A percentile compares a stretch with the other conserved stretches of the same genome.
Conservation (phyloP, 53 echinoderm and acorn worm species). For the Holothuria leucospilota region DNA sequence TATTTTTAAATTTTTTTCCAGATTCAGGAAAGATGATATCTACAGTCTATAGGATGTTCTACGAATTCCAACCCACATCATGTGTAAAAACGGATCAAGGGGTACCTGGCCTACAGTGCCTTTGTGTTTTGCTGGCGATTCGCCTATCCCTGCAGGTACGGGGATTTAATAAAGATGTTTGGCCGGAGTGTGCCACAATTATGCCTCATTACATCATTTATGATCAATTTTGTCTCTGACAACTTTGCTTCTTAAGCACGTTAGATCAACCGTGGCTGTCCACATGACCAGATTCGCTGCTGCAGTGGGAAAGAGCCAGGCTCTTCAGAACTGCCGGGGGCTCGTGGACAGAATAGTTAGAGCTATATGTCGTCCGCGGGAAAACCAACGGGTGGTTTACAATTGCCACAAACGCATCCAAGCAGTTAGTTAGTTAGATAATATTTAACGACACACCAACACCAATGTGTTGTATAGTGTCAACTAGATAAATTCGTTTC, state of each 20-base stretch:
- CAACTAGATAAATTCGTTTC: no score
- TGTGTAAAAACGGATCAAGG: constrained; percentile 40
- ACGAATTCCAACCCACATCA: constrained; percentile 40
- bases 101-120: neutral
- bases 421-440: no score
- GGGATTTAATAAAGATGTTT: constrained; percentile 28
- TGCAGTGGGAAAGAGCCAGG: constrained; percentile 57
- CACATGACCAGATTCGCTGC: constrained; percentile 5
- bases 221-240: constrained; percentile 1
- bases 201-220: constrained; percentile 2
- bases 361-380: constrained; percentile 64
- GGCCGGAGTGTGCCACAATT: constrained; percentile 35
- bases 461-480: no score
- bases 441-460: no score
- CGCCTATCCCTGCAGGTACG: constrained; percentile 13
- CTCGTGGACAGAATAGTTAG: constrained; percentile 72
- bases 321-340: constrained; percentile 69
- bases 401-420: constrained; percentile 65
- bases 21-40: constrained; percentile 66
- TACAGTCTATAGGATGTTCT: constrained; percentile 50
- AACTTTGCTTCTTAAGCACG: constrained; percentile 18
- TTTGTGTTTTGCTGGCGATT: constrained; percentile 4
- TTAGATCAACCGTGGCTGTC: no score
- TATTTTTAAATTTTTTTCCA: neutral
- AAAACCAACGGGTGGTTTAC: constrained; percentile 60